Base-by-base conservation (phyloP, 2,888 invertebrate species). In the Drosophila paramelanica region DNA sequence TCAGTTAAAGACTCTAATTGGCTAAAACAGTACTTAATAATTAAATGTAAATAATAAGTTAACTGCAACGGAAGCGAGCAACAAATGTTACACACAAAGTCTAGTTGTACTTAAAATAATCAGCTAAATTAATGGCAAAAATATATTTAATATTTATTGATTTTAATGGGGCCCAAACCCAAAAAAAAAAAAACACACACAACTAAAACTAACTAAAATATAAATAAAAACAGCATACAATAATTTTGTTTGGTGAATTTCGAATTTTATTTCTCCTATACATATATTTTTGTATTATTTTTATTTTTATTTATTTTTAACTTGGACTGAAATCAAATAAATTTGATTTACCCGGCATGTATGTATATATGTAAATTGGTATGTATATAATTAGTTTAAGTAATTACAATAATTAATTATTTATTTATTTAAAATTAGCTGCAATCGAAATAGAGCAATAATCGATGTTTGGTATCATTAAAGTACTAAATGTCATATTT, bases 281-380 rank as follows among this genome's bases (percentile, higher is more conserved):
- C 31, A 47, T 56, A 58, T 50, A 71, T 46, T 38, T 31, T 38
- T 31, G 13, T 64, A 38, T 31, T 73, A 51, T 51, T 23, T 47
- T 43, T 53, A 61, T 62, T 61, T 31, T 52, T 43, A 55, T 76
- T 64, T 55, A 68, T 75, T 75, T 61, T 27, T 58, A 86, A 86
- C 85, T 86, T 86, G 85, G 85, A 83, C 87, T 86, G 85, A 86
- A 86, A 86, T 86, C 85, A 86, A 88, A 88, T 86, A 79, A 76
- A 77, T 88, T 83, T 83, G 57, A 73, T 75, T 82, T 78, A 74
- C 82, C 71, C 79, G 80, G 46, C 62, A 45, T 73, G 60, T 59
- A 72, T 50, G 38, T 27, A 58, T 25, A n/a, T 55, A 62, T 55
- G 55, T 55, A 53, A 55, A 31, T 53, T 51, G 36, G 45, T 67